Conservation (phyloP, 1,140 invertebrate genomes). For the Uloborus diversus region DNA sequence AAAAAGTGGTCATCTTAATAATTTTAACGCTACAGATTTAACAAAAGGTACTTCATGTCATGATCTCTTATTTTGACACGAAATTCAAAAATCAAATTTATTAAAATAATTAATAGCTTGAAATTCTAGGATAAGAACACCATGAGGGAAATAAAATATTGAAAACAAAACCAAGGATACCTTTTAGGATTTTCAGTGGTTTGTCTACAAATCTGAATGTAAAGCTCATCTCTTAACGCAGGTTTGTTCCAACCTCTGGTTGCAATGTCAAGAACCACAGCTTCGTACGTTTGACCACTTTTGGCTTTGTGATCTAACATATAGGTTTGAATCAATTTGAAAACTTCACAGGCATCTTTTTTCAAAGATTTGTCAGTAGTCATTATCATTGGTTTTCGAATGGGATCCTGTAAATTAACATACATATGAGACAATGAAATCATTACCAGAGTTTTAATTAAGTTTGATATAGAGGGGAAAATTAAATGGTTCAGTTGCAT, state of each 20-base stretch:
- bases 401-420: slow-evolving; percentile 73
- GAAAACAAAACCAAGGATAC: too few relatives aligned
- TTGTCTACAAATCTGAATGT: slow-evolving; percentile 93
- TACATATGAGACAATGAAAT: not conserved
- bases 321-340: slow-evolving; percentile 94
- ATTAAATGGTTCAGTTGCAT: too few relatives aligned
- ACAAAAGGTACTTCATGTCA: slow-evolving; percentile 22
- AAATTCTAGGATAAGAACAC: too few relatives aligned
- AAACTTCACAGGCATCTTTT: slow-evolving; percentile 91
- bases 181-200: slow-evolving; percentile 92
- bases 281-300: slow-evolving; percentile 83
- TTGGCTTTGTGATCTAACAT: slow-evolving; percentile 96
- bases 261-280: slow-evolving; percentile 89
- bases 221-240: slow-evolving; percentile 87
- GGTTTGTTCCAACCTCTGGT: slow-evolving; percentile 82
- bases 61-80: slow-evolving; percentile 45
- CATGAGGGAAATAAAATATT: too few relatives aligned
- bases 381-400: slow-evolving; percentile 91
- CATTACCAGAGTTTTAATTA: too few relatives aligned
- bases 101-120: too few relatives aligned
- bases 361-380: slow-evolving; percentile 87
- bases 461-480: too few relatives aligned
- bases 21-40: too few relatives aligned
- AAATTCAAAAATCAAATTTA: slow-evolving; percentile 40
- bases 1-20: too few relatives aligned